phyloP scores from a whole-genome alignment of 2,797 vertebrate species.

The Periophthalmus magnuspinnatus region DNA sequence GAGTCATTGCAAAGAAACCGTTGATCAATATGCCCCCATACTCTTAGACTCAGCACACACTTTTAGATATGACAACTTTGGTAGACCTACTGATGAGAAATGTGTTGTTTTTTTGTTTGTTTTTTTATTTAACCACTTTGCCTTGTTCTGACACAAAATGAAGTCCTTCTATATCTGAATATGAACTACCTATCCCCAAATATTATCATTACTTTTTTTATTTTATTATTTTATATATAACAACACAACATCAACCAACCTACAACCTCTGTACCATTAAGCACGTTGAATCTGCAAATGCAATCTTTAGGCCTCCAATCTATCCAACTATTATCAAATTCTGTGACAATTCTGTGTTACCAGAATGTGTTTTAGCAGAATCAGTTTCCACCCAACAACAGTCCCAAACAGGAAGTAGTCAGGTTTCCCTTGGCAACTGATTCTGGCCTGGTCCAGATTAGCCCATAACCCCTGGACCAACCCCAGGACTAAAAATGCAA shows the following conservation, averaged over 20 bases:
- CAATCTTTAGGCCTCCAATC: too few relatives aligned
- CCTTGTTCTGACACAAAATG: neutral
- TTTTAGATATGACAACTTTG: neutral
- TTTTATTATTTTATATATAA: too few relatives aligned
- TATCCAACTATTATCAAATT: neutral
- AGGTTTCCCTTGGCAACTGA: constrained; percentile 21
- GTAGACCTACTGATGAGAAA: too few relatives aligned
- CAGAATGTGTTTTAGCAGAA: constrained; percentile 18
- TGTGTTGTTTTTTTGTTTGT: neutral
- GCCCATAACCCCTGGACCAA: neutral
- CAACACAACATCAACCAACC: too few relatives aligned
- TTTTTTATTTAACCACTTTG: neutral
- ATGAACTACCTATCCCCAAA: too few relatives aligned
- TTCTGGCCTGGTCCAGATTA: neutral
- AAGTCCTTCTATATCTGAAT: too few relatives aligned
- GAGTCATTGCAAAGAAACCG: constrained; percentile 54
- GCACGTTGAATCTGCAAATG: too few relatives aligned
- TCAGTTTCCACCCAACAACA: constrained; percentile 22
- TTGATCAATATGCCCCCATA: constrained; percentile 42
- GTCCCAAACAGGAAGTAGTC: constrained; percentile 50
- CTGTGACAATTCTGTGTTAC: constrained; percentile 10
- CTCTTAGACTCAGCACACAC: constrained; percentile 57
- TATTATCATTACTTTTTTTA: too few relatives aligned
- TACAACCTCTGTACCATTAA: too few relatives aligned
- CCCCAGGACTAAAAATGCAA: neutral